phyloP scores from a whole-genome alignment of 2,113 vertebrate species.

The Diadophis punctatus region DNA sequence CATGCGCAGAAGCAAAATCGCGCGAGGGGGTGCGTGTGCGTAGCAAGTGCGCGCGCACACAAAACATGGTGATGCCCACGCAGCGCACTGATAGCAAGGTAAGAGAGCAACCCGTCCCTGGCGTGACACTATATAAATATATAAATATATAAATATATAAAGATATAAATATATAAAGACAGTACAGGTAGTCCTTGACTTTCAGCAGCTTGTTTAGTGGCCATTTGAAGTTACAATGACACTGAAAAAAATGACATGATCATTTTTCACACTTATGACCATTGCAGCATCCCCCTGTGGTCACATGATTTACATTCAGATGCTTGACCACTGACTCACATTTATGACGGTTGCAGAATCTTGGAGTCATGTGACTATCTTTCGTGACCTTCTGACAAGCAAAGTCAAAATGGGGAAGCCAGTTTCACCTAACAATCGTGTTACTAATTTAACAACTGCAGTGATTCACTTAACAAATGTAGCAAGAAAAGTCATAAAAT shows the following conservation, averaged over 20 bases:
- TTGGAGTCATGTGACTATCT: not conserved
- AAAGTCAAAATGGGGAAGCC: not conserved
- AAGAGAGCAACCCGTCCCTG: too few relatives aligned
- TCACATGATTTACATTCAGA: not conserved
- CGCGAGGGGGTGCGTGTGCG: too few relatives aligned
- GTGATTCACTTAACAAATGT: not conserved
- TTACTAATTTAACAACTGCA: not conserved
- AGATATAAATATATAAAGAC: not conserved
- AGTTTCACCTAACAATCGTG: not conserved
- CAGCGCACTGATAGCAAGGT: too few relatives aligned
- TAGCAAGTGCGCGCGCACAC: too few relatives aligned
- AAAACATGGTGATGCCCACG: too few relatives aligned
- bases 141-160: too few relatives aligned
- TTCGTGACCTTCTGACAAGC: not conserved
- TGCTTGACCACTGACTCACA: not conserved
- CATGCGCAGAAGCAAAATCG: too few relatives aligned
- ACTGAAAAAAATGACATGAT: not conserved
- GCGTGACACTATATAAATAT: too few relatives aligned
- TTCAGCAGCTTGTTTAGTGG: not conserved
- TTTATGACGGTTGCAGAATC: not conserved
- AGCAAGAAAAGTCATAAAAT: not conserved
- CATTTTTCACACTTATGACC: not conserved
- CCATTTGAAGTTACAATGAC: not conserved
- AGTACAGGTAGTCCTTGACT: not conserved
- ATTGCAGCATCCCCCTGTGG: not conserved